Evolutionary conservation across 2,888 invertebrate genomes (phyloP).

Genomic region (Antitype chi): DNA sequence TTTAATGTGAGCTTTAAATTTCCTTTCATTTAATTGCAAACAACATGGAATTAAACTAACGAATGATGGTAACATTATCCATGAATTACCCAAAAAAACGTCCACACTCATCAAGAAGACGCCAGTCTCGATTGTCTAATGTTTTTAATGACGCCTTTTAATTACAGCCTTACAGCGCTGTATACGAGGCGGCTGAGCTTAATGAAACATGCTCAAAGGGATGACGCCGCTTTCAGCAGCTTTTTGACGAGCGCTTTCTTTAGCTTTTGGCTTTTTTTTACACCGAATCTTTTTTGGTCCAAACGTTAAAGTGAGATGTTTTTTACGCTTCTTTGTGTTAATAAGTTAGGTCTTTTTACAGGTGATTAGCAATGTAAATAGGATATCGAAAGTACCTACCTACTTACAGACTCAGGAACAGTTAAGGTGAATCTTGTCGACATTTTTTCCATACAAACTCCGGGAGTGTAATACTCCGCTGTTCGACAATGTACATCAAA

Average conservation of each 20-base stretch:
- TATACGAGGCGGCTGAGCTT: constrained; percentile 29
- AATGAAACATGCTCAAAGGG: constrained; percentile 54
- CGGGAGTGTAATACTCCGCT: too few relatives aligned
- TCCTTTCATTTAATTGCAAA: too few relatives aligned
- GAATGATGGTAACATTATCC: neutral
- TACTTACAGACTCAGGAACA: too few relatives aligned
- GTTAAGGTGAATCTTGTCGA: too few relatives aligned
- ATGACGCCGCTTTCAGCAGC: constrained; percentile 42
- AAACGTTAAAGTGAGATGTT: neutral
- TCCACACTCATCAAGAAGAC: neutral
- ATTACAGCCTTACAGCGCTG: constrained; percentile 52
- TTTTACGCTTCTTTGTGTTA: constrained; percentile 21
- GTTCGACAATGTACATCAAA: too few relatives aligned
- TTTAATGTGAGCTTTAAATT: too few relatives aligned
- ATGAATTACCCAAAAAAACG: neutral
- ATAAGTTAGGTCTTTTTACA: constrained; percentile 4
- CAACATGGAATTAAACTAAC: neutral
- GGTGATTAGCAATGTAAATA: neutral
- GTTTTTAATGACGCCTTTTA: constrained; percentile 42
- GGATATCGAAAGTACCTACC: neutral
- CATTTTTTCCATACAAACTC: too few relatives aligned
- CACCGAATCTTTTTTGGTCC: constrained; percentile 23
- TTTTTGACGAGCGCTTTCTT: constrained; percentile 38
- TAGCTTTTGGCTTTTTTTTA: constrained; percentile 21
- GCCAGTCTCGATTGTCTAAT: constrained; percentile 9